Base-by-base conservation (phyloP, 2,113 vertebrate species). In the Alethe diademata region DNA sequence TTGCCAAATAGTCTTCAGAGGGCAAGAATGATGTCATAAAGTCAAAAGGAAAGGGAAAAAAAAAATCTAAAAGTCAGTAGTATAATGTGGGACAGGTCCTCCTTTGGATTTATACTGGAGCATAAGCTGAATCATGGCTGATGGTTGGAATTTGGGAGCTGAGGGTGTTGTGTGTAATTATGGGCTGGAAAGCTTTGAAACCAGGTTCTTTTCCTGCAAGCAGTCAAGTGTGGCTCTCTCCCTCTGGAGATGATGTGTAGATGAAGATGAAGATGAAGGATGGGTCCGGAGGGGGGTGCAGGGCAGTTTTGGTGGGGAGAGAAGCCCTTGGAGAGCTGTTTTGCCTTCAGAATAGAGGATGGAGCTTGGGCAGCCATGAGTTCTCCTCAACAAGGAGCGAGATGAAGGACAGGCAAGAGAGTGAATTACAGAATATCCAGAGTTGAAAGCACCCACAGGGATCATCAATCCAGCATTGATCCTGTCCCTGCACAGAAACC, bases 311-410 rank as follows among this genome's bases (percentile, higher is more conserved):
- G 28, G 31, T 9, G 15, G 14, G 5, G 12, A 10, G 7, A n/a
- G 38, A 64, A 75, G 35, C 20, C 31, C 66, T 4, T 6, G 51
- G 76, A 45, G 75, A 73, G 19, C 56, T 50, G 40, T 35, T 72
- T 29, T 42, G 9, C 2, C 1, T 50, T 51, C 19, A 11, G 42
- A 43, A 42, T n/a, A 60, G 71, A 53, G 28, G 11, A 16, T 48
- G 53, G 48, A 62, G 16, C 73, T 36, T 42, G 48, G 24, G 35
- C 48, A 35, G 4, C 48, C 16, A 0, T 10, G 43, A 76, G 33
- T 33, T 72, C 1, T 67, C 81, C 31, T 67, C 60, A 75, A 2
- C 48, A 48, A 11, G 1, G 2, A 73, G 38, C 0, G 0, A 48
- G 45, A 14, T 3, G 1, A 50, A 33, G 45, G 24, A 16, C 26